Base-by-base conservation (phyloP, 2,888 invertebrate species). In the Tillus elongatus region DNA sequence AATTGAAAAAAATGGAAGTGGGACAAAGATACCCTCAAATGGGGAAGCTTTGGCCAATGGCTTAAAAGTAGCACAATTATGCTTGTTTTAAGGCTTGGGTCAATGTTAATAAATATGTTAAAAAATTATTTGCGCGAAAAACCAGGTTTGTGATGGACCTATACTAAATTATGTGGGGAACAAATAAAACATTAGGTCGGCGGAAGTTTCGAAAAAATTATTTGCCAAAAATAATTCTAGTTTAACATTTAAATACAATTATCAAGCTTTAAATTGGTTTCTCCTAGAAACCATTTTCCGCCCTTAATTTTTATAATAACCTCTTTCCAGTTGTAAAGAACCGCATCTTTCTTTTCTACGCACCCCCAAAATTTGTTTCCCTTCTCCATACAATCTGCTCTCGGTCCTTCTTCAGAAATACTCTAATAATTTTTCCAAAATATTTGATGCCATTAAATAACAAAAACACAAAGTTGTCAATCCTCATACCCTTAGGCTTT, bases 361-460 rank as follows among this genome's bases (percentile, higher is more conserved):
- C 30, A 30, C 3, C 30, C 14, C 30, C 30, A 30, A 30, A 30
- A 30, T 30, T 30, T 30, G 10, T n/a, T 30, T 12, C 12, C 30
- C 10, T 30, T 30, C 14, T 30, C 30, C 30, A 30, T 30, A 30
- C 30, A 30, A 10, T 30, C 30, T 30, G 15, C 30, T 30, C 14
- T 30, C n/a, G 30, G 30, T 10, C 15, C 15, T n/a, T n/a, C n/a
- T n/a, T n/a, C n/a, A n/a, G n/a, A n/a, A n/a, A n/a, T n/a, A n/a
- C n/a, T n/a, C 13, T 13, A 15, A 30, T 15, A 30, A 32, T 32
- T 16, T 32, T 32, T 32, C 16, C 32, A 32, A 12, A 19, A 32
- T 32, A 16, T 32, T 32, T 10, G 32, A 11, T 16, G 15, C 11
- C 15, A 32, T 32, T 16, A 3, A 32, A 32, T 12, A 12, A 4